phyloP scores from a whole-genome alignment of 2,113 vertebrate genomes.

The Tupaia chinensis region DNA sequence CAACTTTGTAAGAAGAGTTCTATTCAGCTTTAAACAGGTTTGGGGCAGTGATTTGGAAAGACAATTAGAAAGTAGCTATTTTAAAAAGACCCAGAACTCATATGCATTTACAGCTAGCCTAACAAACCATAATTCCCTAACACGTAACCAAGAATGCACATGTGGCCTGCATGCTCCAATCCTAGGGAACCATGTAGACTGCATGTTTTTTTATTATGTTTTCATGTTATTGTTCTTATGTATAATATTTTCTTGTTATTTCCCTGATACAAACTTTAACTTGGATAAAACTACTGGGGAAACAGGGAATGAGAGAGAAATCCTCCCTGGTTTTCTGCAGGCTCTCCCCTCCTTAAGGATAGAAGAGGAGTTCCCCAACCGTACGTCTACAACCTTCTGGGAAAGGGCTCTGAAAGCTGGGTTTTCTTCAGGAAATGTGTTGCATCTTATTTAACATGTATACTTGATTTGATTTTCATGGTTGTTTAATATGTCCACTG shows the following conservation, averaged over 20 bases:
- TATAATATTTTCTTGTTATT: neutral
- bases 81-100: neutral
- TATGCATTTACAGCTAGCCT: neutral
- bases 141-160: neutral
- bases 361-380: neutral
- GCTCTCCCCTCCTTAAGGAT: neutral
- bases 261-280: neutral
- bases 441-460: constrained; percentile 1
- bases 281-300: neutral
- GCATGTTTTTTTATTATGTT: neutral
- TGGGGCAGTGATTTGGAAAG: neutral
- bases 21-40: neutral
- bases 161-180: neutral
- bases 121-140: neutral
- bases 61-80: neutral
- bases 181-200: neutral
- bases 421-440: neutral
- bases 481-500: neutral
- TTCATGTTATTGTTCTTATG: no score
- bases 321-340: neutral
- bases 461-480: neutral
- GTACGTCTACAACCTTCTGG: neutral
- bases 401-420: neutral
- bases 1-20: neutral
- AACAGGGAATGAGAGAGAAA: neutral